These are phyloP conservation scores for Cherax quadricarinatus DNA, from an alignment of 1,140 invertebrate species.

Conservation along the genomic window DNA sequence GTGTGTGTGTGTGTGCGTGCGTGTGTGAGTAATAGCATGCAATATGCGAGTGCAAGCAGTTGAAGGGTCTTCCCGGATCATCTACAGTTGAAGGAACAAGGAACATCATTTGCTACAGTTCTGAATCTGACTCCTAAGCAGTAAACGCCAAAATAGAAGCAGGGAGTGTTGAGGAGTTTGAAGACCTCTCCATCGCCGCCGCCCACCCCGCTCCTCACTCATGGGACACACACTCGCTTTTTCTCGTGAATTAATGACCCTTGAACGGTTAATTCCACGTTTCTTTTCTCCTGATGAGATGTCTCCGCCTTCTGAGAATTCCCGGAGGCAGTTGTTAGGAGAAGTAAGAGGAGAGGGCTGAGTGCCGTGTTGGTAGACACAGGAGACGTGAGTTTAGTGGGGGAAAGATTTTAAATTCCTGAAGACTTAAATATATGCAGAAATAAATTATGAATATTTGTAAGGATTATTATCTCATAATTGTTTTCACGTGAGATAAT, in stretches of 20 bases:
- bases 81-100: no score
- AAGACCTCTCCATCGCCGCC: background rate
- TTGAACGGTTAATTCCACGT: background rate
- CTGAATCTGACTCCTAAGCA: background rate
- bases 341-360: background rate
- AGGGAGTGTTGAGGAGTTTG: background rate
- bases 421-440: no score
- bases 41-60: background rate
- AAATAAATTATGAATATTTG: no score
- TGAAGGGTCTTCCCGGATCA: no score
- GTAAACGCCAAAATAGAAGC: background rate
- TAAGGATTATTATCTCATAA: no score
- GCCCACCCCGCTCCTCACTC: background rate
- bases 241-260: background rate
- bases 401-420: no score
- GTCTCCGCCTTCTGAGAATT: background rate
- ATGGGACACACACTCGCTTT: background rate
- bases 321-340: background rate
- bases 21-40: background rate
- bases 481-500: no score
- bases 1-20: background rate
- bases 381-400: background rate
- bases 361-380: background rate
- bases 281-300: slow-evolving; percentile 6
- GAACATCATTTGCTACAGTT: no score